Conservation (phyloP, 2,797 vertebrate species). For the Gymnothorax reevesii region DNA sequence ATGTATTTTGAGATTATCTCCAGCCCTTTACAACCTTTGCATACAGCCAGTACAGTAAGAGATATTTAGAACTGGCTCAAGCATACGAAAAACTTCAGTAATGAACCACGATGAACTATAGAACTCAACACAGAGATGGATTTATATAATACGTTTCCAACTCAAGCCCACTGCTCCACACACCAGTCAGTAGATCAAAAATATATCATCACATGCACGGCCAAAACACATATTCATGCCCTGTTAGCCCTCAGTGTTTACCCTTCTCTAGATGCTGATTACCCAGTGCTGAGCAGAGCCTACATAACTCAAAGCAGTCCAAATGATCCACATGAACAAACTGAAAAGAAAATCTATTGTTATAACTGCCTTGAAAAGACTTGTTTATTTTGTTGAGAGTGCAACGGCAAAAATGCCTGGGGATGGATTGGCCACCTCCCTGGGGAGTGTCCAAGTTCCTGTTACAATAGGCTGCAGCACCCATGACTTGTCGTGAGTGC, state of each 20-base stretch:
- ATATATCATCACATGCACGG: conserved; percentile 44
- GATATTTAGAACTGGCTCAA: conserved; percentile 17
- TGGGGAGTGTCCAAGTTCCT: too few relatives aligned
- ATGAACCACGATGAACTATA: conserved; percentile 55
- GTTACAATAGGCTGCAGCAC: too few relatives aligned
- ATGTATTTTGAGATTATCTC: neutral
- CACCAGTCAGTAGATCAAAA: conserved; percentile 47
- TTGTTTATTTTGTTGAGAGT: neutral
- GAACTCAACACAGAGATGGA: conserved; percentile 59
- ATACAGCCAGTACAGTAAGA: conserved; percentile 28
- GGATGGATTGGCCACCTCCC: neutral
- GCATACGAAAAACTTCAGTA: conserved; percentile 38
- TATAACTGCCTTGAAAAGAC: neutral
- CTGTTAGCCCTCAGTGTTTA: neutral
- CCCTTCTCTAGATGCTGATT: neutral
- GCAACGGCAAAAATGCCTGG: neutral
- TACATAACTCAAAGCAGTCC: neutral
- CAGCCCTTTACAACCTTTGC: conserved; percentile 24
- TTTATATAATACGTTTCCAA: conserved; percentile 39
- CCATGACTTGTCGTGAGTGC: too few relatives aligned
- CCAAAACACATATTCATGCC: conserved; percentile 18
- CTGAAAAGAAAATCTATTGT: neutral
- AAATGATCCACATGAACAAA: neutral
- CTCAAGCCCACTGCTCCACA: conserved; percentile 33
- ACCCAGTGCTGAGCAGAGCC: neutral